Evolutionary conservation across 1,140 invertebrate species (phyloP).

Genomic region (Daktulosphaira vitifoliae): DNA sequence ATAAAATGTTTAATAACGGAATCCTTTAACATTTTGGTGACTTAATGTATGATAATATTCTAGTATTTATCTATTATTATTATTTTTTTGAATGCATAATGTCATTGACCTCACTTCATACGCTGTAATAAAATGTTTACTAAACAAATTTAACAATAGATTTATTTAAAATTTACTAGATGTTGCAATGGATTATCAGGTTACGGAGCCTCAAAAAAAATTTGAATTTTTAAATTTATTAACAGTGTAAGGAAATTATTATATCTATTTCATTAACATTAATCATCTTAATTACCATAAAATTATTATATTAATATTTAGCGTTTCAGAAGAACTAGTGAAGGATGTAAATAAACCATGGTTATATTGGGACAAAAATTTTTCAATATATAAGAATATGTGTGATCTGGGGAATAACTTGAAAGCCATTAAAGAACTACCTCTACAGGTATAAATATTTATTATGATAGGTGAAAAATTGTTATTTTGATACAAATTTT

Average conservation of each 20-base stretch:
- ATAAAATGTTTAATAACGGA: too few species aligned
- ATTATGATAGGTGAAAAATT: background rate
- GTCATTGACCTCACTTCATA: too few species aligned
- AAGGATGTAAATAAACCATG: slow-evolving; percentile 19
- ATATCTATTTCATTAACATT: too few species aligned
- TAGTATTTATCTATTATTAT: too few species aligned
- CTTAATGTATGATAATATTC: too few species aligned
- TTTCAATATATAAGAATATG: background rate
- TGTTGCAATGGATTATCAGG: slow-evolving; percentile 6
- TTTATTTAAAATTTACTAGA: background rate
- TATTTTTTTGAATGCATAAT: too few species aligned
- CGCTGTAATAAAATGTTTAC: too few species aligned
- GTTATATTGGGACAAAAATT: background rate
- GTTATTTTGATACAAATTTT: background rate
- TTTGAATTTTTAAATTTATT: slow-evolving; percentile 14
- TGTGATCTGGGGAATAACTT: background rate
- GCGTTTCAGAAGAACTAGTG: background rate
- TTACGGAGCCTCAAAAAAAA: slow-evolving; percentile 13
- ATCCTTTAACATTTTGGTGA: too few species aligned
- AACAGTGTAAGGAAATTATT: slow-evolving; percentile 8
- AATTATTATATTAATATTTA: too few species aligned
- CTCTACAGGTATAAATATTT: background rate
- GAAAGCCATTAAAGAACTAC: background rate
- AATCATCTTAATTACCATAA: too few species aligned
- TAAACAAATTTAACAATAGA: slow-evolving; percentile 4